A percentile compares a stretch with the other conserved stretches of the same genome.
Conservation (phyloP, 2,113 vertebrate genomes). For the Eolophus roseicapilla region DNA sequence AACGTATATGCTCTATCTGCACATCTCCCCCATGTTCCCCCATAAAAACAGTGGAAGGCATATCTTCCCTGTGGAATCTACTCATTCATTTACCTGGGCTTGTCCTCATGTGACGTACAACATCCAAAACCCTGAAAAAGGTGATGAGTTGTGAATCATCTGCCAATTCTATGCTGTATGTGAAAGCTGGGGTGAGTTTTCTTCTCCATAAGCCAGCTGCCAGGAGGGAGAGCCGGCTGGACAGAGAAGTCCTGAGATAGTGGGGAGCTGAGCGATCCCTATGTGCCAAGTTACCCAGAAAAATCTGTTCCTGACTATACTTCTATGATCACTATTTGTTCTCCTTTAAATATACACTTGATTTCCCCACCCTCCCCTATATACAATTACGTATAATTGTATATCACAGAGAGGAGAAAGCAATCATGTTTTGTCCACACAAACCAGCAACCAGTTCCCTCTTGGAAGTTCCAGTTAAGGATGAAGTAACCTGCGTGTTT, state of each 20-base stretch:
- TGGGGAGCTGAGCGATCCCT: background rate
- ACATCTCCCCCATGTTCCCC: background rate
- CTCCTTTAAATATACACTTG: background rate
- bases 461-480: constrained; percentile 2
- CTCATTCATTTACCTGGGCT: background rate
- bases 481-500: background rate
- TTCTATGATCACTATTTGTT: background rate
- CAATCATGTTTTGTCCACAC: background rate
- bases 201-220: background rate
- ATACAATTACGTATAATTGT: background rate
- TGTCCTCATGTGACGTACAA: background rate
- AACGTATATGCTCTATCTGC: background rate
- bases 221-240: background rate
- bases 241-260: background rate
- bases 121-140: background rate
- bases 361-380: background rate
- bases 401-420: background rate
- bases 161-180: background rate
- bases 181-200: background rate
- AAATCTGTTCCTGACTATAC: background rate
- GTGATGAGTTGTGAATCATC: background rate
- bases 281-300: background rate
- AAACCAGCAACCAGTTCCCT: background rate
- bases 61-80: background rate
- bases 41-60: background rate